Base-by-base conservation (phyloP, 2,797 vertebrate species). In the Eptatretus atami region DNA sequence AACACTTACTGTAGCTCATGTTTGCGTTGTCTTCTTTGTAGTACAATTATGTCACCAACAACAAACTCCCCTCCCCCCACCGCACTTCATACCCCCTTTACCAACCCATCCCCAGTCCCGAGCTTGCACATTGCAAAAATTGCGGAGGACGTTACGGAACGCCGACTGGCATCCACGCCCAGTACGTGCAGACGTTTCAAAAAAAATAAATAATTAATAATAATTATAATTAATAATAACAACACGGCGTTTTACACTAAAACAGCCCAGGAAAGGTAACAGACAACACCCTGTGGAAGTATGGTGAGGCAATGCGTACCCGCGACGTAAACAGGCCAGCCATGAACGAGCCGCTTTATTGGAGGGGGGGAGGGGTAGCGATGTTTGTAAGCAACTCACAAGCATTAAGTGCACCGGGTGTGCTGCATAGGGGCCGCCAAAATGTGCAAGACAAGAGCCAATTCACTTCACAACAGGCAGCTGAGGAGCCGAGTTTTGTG, bases 241-340 rank as follows among this genome's bases (percentile, higher is more conserved):
- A 24, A 61, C 31, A 24, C 57, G 25, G 25, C n/a, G 57, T 25
- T n/a, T 61, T 61, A 61, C 25, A n/a, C 10, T 61, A n/a, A n/a
- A n/a, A 19, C 55, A 60, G n/a, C 57, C 57, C 25, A 61, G 57
- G n/a, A 61, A 61, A n/a, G 57, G n/a, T 61, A 61, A n/a, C n/a
- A 61, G 57, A n/a, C 25, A n/a, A n/a, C 11, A 10, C n/a, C n/a
- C n/a, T n/a, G 12, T 12, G n/a, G 57, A 61, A 61, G n/a, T 10
- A 61, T n/a, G 10, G 57, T 61, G 25, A 24, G n/a, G 57, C n/a
- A n/a, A 61, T 25, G 12, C 57, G n/a, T 12, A n/a, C 11, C 57
- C 12, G 25, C n/a, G 9, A 61, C n/a, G 57, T 25, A 61, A 61
- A n/a, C n/a, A n/a, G n/a, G n/a, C 57, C 57, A n/a, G 31, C 31